A percentile compares a stretch with the other conserved stretches of the same genome.
Evolutionary conservation across 2,888 invertebrate species (phyloP).

Genomic region (Euplexia lucipara): DNA sequence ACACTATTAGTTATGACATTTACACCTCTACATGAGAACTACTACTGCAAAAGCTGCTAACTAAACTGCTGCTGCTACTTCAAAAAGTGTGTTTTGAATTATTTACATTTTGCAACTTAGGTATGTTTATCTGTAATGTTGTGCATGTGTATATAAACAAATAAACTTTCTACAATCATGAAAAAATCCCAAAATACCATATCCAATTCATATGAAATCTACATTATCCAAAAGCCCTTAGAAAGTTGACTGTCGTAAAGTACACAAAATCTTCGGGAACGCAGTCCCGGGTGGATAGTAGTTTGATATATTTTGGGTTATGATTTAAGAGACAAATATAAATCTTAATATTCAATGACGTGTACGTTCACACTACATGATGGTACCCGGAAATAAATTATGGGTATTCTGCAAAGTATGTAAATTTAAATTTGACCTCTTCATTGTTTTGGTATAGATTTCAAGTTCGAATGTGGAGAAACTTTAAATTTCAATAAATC

Average conservation of each 20-base stretch:
- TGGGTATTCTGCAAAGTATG: background rate
- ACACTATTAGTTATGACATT: no score
- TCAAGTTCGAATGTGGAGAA: no score
- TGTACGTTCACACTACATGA: background rate
- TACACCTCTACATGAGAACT: no score
- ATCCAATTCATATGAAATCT: conserved; percentile 2
- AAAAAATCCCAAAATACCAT: background rate
- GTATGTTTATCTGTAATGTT: no score
- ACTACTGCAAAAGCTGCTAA: no score
- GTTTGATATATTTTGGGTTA: conserved; percentile 62
- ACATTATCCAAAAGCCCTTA: conserved; percentile 21
- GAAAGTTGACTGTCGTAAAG: conserved; percentile 32
- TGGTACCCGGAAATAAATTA: background rate
- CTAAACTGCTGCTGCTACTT: no score
- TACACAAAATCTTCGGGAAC: conserved; percentile 57
- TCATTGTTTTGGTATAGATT: no score
- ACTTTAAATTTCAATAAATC: no score
- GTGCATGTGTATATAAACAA: no score
- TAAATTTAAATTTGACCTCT: no score
- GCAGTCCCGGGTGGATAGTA: conserved; percentile 55
- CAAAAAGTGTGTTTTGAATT: no score
- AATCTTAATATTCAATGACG: conserved; percentile 49
- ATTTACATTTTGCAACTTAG: no score
- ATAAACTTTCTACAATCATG: accelerated
- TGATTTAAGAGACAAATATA: conserved; percentile 54